These are phyloP conservation scores for Polyommatus icarus DNA, from an alignment of 2,888 invertebrate genomes.

Conservation along the genomic window DNA sequence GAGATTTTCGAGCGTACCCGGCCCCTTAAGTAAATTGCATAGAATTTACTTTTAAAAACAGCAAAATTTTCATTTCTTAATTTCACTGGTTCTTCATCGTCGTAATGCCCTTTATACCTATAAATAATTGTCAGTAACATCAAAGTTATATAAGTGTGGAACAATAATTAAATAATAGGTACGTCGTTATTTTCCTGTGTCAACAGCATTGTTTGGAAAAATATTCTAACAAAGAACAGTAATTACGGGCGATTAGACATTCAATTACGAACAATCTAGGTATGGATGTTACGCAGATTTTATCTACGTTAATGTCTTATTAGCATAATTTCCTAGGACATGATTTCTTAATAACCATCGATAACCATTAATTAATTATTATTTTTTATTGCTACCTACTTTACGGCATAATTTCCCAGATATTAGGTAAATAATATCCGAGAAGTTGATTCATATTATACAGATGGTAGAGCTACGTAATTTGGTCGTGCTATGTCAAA, in stretches of 20 bases:
- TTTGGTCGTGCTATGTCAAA: too few relatives aligned
- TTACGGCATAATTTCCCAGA: neutral
- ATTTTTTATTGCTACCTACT: neutral
- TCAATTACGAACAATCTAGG: constrained; percentile 27
- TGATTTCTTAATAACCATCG: neutral
- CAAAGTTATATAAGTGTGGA: constrained; percentile 3
- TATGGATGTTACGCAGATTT: neutral
- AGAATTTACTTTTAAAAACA: too few relatives aligned
- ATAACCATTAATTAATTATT: neutral
- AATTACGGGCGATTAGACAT: constrained; percentile 22
- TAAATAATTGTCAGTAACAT: neutral
- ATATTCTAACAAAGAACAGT: constrained; percentile 7
- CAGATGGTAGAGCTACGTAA: too few relatives aligned
- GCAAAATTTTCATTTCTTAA: neutral
- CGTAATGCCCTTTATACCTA: too few relatives aligned
- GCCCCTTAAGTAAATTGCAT: too few relatives aligned
- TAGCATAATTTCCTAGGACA: neutral
- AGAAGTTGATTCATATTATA: too few relatives aligned
- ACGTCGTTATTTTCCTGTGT: constrained; percentile 10
- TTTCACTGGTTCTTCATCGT: neutral
- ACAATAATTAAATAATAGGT: constrained; percentile 5
- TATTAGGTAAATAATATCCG: too few relatives aligned
- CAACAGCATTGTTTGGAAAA: constrained; percentile 3
- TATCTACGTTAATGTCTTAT: neutral
- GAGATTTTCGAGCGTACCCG: too few relatives aligned